A percentile compares a stretch with the other conserved stretches of the same genome.
Evolutionary conservation across 2,797 vertebrate genomes (phyloP).

Genomic region (Carapus acus): DNA sequence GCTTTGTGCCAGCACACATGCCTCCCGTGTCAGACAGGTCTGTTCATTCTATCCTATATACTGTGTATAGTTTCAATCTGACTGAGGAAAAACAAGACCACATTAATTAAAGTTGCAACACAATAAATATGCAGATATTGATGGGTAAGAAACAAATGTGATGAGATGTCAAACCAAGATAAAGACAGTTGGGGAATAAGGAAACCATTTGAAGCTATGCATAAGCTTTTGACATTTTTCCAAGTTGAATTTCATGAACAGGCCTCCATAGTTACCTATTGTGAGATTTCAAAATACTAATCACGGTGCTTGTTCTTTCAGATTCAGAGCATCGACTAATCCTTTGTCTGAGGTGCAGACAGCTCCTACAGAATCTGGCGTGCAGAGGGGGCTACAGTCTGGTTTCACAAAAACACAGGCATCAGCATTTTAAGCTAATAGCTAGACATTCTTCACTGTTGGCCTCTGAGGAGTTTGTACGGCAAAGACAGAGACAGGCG

Average conservation of each 20-base stretch:
- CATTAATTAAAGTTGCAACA: too few relatives aligned
- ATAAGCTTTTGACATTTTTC: too few relatives aligned
- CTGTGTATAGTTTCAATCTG: too few relatives aligned
- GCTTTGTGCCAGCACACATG: too few relatives aligned
- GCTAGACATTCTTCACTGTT: conserved; percentile 42
- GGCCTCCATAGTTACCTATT: too few relatives aligned
- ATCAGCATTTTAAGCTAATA: conserved; percentile 62
- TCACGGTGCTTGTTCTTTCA: conserved; percentile 25
- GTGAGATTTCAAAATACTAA: conserved; percentile 12
- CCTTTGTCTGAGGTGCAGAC: conserved; percentile 45
- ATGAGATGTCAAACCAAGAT: background rate
- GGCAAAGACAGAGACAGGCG: conserved; percentile 40
- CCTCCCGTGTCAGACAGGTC: too few relatives aligned
- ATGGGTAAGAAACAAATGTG: background rate
- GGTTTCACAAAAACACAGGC: conserved; percentile 48
- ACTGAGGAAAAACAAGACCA: too few relatives aligned
- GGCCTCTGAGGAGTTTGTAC: conserved; percentile 36
- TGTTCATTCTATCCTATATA: too few relatives aligned
- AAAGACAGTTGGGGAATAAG: background rate
- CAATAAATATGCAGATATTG: too few relatives aligned
- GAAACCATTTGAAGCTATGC: too few relatives aligned
- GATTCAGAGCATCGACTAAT: conserved; percentile 44
- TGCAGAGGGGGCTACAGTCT: conserved; percentile 51
- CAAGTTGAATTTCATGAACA: background rate
- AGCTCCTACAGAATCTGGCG: conserved; percentile 32